Percentiles rank a stretch among this genome's conserved stretches.
These are phyloP conservation scores for Encarsia formosa DNA, from an alignment of 2,888 invertebrate genomes.

Conservation along the genomic window DNA sequence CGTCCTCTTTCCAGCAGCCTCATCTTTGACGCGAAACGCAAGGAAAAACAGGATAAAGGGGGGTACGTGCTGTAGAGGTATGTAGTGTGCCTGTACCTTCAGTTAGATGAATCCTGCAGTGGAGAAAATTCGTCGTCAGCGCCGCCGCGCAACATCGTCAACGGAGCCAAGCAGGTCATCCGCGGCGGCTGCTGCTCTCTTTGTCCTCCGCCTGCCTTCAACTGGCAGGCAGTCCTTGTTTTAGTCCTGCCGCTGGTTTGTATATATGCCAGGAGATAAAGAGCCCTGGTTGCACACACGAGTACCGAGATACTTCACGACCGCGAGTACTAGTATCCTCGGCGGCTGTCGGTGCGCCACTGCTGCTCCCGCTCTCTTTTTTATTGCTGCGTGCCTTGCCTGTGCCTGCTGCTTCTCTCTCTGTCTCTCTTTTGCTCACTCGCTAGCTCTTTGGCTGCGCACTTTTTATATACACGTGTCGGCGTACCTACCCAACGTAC, in stretches of 20 bases:
- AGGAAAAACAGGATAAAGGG: neutral
- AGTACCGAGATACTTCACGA: neutral
- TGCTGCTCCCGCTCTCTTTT: slow-evolving; percentile 18
- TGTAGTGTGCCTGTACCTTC: neutral
- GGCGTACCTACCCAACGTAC: too few species aligned
- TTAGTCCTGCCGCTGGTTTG: neutral
- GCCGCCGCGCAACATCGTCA: neutral
- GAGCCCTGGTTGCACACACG: neutral
- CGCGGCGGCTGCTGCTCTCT: neutral
- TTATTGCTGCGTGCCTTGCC: slow-evolving; percentile 1
- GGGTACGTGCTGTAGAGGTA: neutral
- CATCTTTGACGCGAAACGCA: neutral
- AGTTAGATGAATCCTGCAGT: neutral
- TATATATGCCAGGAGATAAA: neutral
- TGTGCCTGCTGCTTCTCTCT: neutral
- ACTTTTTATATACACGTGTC: too few species aligned
- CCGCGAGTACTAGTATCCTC: neutral
- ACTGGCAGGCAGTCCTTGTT: neutral
- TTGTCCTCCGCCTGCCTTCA: neutral
- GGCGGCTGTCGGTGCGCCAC: slow-evolving; percentile 16
- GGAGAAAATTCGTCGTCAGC: neutral
- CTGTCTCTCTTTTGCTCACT: neutral
- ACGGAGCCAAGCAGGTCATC: neutral
- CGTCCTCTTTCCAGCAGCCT: neutral
- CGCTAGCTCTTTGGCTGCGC: neutral